Base-by-base conservation (phyloP, 1,140 invertebrate species). In the Oryctes rhinoceros region DNA sequence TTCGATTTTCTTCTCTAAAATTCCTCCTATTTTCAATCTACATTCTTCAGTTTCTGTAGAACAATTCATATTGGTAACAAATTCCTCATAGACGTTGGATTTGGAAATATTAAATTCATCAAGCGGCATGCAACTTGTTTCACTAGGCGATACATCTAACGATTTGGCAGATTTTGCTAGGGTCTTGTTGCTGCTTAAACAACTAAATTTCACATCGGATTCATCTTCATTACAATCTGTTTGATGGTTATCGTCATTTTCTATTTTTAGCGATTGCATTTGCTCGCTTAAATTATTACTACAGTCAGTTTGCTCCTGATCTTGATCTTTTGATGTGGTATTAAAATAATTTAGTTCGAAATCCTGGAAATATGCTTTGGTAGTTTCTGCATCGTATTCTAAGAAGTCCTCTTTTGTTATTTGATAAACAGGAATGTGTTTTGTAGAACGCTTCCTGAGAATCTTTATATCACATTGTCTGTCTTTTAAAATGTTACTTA, bases 401-500 rank as follows among this genome's bases (percentile, higher is more conserved):
- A 67, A 67, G 18, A n/a, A 18, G 13, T 35, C 13, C 5, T 67
- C 65, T 67, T 67, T 24, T 20, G 65, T 24, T 67, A 67, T 67
- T 24, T 67, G 65, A 6, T 67, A 67, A 67, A 67, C 18, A 0
- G 65, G 65, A 35, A 67, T 5, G 3, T 67, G 9, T 35, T 35
- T 18, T 5, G 30, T 1, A 1, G 35, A 67, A 5, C 65, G n/a
- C 7, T 67, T 18, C 24, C 5, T 67, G 0, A 67, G 18, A 0
- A 67, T 24, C 7, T 24, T 18, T 18, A 67, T 67, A 67, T 67
- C 65, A 35, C 0, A 6, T 13, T 67, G 1, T 67, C 6, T 30
- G 24, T 67, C 65, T 67, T 67, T 67, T 6, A 67, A 67, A 67
- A 67, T 67, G 18, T 6, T 67, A 67, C 35, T 67, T 67, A 67